These are phyloP conservation scores for Poecilus cupreus DNA, from an alignment of 2,888 invertebrate species.

Conservation along the genomic window DNA sequence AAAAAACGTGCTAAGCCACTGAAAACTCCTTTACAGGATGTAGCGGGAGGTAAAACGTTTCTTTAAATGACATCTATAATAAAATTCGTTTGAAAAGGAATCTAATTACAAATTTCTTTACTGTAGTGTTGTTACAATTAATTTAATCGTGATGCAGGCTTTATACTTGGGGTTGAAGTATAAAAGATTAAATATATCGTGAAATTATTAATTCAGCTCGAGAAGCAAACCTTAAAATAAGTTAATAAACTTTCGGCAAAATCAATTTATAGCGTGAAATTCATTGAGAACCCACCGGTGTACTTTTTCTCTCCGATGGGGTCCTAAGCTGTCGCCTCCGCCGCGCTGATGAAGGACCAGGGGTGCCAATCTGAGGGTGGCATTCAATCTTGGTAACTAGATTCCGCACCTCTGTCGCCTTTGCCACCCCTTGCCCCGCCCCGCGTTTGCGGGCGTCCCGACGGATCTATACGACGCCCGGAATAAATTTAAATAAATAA, in stretches of 20 bases:
- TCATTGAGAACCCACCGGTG: not conserved
- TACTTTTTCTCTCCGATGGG: slow-evolving; percentile 13
- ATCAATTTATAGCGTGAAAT: slow-evolving; percentile 22
- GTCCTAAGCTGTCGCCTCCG: not conserved
- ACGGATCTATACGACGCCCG: slow-evolving; percentile 30
- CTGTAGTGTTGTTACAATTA: too few species aligned
- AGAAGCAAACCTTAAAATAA: too few species aligned
- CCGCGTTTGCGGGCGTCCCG: not conserved
- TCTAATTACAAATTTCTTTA: too few species aligned
- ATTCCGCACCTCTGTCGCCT: slow-evolving; percentile 43
- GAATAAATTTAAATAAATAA: slow-evolving; percentile 58
- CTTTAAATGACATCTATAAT: too few species aligned
- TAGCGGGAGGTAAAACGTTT: too few species aligned
- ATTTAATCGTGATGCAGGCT: too few species aligned
- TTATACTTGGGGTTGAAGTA: too few species aligned
- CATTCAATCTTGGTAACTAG: slow-evolving; percentile 56
- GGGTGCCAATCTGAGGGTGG: slow-evolving; percentile 52
- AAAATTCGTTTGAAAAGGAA: too few species aligned
- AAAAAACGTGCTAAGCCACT: too few species aligned
- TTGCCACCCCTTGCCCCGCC: not conserved
- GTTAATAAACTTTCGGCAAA: slow-evolving; percentile 8
- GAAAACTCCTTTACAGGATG: too few species aligned
- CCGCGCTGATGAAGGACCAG: slow-evolving; percentile 44
- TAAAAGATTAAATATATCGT: too few species aligned
- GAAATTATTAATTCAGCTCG: too few species aligned